A percentile compares a stretch with the other conserved stretches of the same genome.
phyloP scores from a whole-genome alignment of 1,140 invertebrate genomes.

The Listronotus bonariensis region DNA sequence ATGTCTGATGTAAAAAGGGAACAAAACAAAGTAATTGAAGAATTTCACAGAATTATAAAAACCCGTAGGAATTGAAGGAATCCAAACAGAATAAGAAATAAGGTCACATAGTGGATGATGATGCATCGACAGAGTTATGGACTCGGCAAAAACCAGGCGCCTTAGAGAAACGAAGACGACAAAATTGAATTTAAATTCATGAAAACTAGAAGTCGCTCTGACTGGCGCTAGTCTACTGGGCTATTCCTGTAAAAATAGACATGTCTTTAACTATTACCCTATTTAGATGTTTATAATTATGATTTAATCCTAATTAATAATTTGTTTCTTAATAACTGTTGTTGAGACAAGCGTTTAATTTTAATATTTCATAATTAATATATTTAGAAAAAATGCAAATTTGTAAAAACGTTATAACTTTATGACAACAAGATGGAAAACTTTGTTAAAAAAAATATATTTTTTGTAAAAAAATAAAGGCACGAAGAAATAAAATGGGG shows the following conservation, averaged over 20 bases:
- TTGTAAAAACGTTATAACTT: too few species aligned
- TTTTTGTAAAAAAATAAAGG: too few species aligned
- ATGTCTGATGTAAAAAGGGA: not conserved
- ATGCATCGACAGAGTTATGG: constrained; percentile 17
- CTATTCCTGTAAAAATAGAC: not conserved
- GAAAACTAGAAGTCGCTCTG: constrained; percentile 10
- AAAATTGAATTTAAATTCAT: constrained; percentile 18
- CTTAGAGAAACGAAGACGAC: constrained; percentile 12
- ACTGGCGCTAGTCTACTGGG: constrained; percentile 1
- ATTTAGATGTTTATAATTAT: too few species aligned
- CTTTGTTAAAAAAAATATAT: too few species aligned
- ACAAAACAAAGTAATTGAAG: not conserved
- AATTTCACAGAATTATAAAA: constrained; percentile 13
- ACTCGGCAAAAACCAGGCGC: constrained; percentile 13
- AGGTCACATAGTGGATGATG: constrained; percentile 16
- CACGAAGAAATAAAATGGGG: too few species aligned
- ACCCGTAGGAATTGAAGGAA: constrained; percentile 12
- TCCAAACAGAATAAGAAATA: constrained; percentile 14
- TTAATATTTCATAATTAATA: too few species aligned
- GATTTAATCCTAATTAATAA: too few species aligned
- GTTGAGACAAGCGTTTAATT: too few species aligned
- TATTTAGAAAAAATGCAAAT: too few species aligned
- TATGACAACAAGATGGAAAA: too few species aligned
- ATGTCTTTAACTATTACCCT: too few species aligned
- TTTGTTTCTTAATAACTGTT: too few species aligned